Evolutionary conservation across 2,797 vertebrate species (phyloP).

Genomic region (Hirundo rustica): DNA sequence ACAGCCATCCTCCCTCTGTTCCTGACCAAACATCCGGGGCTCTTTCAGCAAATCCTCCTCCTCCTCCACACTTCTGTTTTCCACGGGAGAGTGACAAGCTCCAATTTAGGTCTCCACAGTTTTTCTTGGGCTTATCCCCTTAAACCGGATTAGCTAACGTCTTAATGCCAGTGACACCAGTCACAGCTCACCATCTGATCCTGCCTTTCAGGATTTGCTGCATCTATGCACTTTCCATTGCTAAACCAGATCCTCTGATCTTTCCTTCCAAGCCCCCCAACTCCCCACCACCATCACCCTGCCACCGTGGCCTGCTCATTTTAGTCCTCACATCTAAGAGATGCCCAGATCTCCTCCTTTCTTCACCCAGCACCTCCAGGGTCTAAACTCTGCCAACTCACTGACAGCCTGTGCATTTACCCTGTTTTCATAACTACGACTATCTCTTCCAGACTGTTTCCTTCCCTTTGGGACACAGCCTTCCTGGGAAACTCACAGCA

Average conservation of each 20-base stretch:
- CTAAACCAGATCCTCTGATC: conserved; percentile 53
- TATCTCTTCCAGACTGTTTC: neutral
- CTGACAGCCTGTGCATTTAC: neutral
- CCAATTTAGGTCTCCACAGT: conserved; percentile 69
- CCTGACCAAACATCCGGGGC: neutral
- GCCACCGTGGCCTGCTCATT: neutral
- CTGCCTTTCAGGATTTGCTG: conserved; percentile 68
- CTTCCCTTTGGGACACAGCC: neutral
- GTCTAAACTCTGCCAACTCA: neutral
- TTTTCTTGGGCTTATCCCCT: conserved; percentile 65
- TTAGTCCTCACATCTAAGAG: neutral
- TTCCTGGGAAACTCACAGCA: neutral
- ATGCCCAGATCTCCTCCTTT: neutral
- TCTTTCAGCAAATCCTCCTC: conserved; percentile 4
- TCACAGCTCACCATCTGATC: conserved; percentile 67
- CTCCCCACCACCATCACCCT: neutral
- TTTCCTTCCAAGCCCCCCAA: neutral
- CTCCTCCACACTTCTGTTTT: conserved; percentile 27
- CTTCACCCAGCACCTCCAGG: neutral
- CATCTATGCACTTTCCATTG: conserved; percentile 20
- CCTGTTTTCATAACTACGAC: neutral
- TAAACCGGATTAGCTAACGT: conserved; percentile 60
- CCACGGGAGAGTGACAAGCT: conserved; percentile 56
- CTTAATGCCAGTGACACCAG: conserved; percentile 68
- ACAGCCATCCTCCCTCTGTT: neutral